Evolutionary conservation across 23 tunicate genomes (phyloP).

Genomic region (Styela plicata): DNA sequence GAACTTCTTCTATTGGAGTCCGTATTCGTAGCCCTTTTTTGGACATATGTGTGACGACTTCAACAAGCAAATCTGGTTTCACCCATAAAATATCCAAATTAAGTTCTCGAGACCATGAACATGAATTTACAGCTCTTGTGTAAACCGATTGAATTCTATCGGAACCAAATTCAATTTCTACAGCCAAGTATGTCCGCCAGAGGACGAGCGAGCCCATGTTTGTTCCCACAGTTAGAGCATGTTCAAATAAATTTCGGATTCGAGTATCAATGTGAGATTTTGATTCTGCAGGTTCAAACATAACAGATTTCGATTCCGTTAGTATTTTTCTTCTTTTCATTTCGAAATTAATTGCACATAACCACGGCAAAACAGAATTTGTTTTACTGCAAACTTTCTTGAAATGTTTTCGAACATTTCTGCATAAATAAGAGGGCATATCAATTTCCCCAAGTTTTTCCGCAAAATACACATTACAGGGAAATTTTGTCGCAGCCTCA

Average conservation of each 20-base stretch:
- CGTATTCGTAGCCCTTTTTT: constrained; percentile 56
- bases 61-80: constrained; percentile 30
- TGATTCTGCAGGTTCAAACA: not conserved
- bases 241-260: constrained; percentile 25
- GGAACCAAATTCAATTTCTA: constrained; percentile 3
- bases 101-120: constrained; percentile 81
- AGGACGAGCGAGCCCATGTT: constrained; percentile 20
- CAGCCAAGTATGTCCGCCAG: constrained; percentile 20
- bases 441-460: constrained; percentile 2
- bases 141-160: constrained; percentile 17
- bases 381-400: not conserved
- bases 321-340: constrained; percentile 14
- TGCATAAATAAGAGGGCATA: constrained; percentile 18
- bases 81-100: constrained; percentile 47
- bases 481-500: constrained; percentile 8
- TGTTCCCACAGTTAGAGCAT: constrained; percentile 1
- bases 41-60: constrained; percentile 43
- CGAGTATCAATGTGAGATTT: constrained; percentile 1
- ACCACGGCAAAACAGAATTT: constrained; percentile 14
- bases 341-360: constrained; percentile 18
- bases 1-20: constrained; percentile 84
- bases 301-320: not conserved
- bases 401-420: constrained; percentile 23
- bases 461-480: constrained; percentile 14
- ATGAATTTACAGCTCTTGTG: constrained; percentile 43